Evolutionary conservation across 2,113 vertebrate genomes (phyloP).

Genomic region (Phycodurus eques): DNA sequence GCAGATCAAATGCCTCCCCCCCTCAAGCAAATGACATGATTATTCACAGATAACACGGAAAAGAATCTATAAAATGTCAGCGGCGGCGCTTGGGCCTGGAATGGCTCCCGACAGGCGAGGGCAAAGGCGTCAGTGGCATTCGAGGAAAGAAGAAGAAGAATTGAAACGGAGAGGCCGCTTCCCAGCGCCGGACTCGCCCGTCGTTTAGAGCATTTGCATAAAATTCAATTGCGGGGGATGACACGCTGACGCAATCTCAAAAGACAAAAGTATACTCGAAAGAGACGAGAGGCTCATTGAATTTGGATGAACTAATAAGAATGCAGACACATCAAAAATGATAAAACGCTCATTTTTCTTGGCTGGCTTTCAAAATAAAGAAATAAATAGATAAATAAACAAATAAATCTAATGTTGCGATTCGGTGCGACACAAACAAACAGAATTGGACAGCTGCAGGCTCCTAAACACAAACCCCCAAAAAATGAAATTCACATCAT

Average conservation of each 20-base stretch:
- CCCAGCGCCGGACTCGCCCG: neutral
- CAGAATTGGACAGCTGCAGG: neutral
- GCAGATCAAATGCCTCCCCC: conserved; percentile 23
- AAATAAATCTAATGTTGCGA: neutral
- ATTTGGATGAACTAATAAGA: neutral
- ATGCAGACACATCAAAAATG: neutral
- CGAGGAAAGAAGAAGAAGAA: conserved; percentile 18
- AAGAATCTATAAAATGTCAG: conserved; percentile 53
- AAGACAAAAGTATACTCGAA: neutral
- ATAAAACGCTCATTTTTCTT: neutral
- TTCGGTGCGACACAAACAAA: neutral
- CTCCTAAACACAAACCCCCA: neutral
- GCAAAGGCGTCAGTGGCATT: conserved; percentile 46
- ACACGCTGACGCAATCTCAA: neutral
- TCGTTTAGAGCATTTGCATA: neutral
- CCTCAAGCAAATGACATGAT: conserved; percentile 45
- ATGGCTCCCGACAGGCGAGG: conserved; percentile 8
- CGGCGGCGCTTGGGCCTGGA: conserved; percentile 21
- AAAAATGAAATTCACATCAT: neutral
- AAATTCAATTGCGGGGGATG: neutral
- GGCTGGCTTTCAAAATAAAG: too few species aligned
- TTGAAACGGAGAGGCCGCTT: neutral
- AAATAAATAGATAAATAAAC: too few species aligned
- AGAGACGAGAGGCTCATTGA: neutral
- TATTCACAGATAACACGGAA: conserved; percentile 38